Conservation (phyloP, 2,888 invertebrate species). For the Eupithecia abbreviata region DNA sequence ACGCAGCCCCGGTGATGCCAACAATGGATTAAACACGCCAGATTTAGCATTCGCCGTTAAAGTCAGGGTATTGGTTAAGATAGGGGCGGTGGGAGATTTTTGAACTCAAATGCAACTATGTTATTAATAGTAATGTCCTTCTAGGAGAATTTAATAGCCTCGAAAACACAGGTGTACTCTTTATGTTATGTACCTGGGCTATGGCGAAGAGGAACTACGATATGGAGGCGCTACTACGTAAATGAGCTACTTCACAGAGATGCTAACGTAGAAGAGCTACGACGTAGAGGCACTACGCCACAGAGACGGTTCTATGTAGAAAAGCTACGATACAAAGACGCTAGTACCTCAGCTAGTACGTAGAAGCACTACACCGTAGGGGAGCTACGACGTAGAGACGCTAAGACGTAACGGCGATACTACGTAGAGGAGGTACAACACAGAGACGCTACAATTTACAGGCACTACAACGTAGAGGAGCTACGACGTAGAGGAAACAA, state of each 20-base stretch:
- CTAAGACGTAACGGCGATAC: neutral
- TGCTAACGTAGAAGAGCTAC: neutral
- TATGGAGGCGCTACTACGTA: neutral
- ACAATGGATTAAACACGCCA: neutral
- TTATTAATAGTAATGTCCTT: neutral
- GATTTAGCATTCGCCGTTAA: conserved; percentile 6
- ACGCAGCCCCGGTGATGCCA: conserved; percentile 27
- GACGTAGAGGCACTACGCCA: neutral
- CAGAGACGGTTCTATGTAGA: too few relatives aligned
- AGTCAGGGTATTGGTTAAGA: neutral
- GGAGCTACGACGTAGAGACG: neutral
- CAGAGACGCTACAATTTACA: neutral
- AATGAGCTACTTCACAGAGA: neutral
- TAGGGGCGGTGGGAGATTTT: neutral
- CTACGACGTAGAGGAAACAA: neutral
- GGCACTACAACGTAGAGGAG: neutral
- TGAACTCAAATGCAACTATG: neutral
- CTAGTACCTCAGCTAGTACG: too few relatives aligned
- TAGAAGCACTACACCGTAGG: too few relatives aligned
- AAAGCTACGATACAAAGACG: too few relatives aligned
- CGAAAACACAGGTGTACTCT: neutral
- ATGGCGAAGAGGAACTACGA: neutral
- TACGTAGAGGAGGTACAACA: neutral
- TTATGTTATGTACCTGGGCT: neutral
- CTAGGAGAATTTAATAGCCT: neutral